These are phyloP conservation scores for Ametastegia equiseti DNA, from an alignment of 2,888 invertebrate genomes.

Conservation along the genomic window DNA sequence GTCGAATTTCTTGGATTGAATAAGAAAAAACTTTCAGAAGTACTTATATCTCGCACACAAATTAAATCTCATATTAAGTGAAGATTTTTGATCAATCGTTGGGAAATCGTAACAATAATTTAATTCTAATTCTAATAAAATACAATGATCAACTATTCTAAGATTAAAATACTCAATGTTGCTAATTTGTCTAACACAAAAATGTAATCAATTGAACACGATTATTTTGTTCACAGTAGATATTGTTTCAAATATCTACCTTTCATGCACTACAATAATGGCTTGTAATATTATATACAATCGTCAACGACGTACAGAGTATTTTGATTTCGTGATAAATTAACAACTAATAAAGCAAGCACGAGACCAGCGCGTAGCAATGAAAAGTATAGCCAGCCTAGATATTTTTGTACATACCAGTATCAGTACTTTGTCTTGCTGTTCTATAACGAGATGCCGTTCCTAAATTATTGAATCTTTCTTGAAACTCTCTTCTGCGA, in stretches of 20 bases:
- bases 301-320: neutral
- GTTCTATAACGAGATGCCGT: constrained; percentile 74
- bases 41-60: too few species aligned
- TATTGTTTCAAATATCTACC: neutral
- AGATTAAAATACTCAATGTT: neutral
- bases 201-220: neutral
- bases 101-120: too few species aligned
- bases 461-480: constrained; percentile 78
- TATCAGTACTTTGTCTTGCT: constrained; percentile 75
- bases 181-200: neutral
- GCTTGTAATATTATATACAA: neutral
- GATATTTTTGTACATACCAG: constrained; percentile 70
- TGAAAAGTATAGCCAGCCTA: neutral
- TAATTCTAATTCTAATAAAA: neutral
- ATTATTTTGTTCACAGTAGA: neutral
- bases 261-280: constrained; percentile 18
- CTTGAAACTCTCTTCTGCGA: constrained; percentile 86
- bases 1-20: neutral
- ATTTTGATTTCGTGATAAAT: neutral
- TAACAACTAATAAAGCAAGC: neutral
- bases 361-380: neutral
- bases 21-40: too few species aligned
- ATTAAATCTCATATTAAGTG: neutral
- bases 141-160: neutral
- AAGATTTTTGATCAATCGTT: neutral